phyloP scores from a whole-genome alignment of 2,888 invertebrate genomes.

The Branchipolynoe longqiensis region DNA sequence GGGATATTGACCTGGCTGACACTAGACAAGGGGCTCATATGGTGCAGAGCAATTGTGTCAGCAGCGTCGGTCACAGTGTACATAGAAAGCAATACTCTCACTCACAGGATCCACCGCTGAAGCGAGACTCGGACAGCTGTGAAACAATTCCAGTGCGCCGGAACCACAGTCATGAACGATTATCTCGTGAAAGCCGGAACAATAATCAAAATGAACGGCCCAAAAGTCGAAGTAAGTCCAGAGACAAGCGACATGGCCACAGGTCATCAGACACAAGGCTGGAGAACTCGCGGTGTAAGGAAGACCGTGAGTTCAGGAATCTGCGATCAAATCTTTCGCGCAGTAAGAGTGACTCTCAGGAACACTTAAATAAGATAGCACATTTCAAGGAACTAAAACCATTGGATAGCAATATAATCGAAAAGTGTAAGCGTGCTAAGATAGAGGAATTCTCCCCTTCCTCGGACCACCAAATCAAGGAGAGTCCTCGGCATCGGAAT shows the following conservation, averaged over 20 bases:
- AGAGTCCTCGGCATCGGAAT: not conserved
- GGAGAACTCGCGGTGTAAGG: conserved; percentile 39
- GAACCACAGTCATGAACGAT: conserved; percentile 46
- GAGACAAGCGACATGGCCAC: conserved; percentile 58
- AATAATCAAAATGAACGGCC: conserved; percentile 52
- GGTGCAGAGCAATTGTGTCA: not conserved
- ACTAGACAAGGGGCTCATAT: not conserved
- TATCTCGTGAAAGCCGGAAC: conserved; percentile 39
- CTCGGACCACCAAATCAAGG: not conserved
- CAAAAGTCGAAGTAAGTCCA: conserved; percentile 43
- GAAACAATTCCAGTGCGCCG: conserved; percentile 2
- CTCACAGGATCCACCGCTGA: conserved; percentile 9
- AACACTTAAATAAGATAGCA: conserved; percentile 60
- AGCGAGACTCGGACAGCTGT: not conserved
- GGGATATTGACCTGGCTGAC: not conserved
- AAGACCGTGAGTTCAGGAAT: conserved; percentile 30
- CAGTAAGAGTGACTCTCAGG: conserved; percentile 67
- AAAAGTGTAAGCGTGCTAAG: conserved; percentile 44
- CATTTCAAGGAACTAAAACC: conserved; percentile 40
- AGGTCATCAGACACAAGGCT: conserved; percentile 62
- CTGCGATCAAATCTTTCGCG: conserved; percentile 50
- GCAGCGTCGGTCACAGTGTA: not conserved
- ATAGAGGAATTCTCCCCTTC: conserved; percentile 2
- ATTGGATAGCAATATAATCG: conserved; percentile 35
- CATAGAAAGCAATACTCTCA: conserved; percentile 35